These are phyloP conservation scores for Ochotona princeps DNA, from an alignment of 2,113 vertebrate genomes.

Conservation along the genomic window DNA sequence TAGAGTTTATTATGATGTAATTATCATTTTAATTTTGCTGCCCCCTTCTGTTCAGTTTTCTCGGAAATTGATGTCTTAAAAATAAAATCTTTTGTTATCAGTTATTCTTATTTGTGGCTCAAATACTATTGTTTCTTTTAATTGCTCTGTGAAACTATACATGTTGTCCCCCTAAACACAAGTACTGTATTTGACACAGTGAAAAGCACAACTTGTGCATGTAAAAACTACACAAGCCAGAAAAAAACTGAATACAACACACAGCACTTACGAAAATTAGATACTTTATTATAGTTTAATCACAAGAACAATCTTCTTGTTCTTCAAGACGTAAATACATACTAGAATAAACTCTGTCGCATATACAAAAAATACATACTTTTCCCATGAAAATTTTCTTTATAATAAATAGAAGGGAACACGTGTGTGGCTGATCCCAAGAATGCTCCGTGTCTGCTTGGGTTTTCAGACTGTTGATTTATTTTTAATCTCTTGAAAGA, in stretches of 20 bases:
- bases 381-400: constrained; percentile 88
- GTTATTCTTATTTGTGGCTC: neutral
- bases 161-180: neutral
- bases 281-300: constrained; percentile 89
- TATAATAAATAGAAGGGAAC: constrained; percentile 92
- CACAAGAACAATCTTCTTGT: constrained; percentile 80
- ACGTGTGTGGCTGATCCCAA: constrained; percentile 86
- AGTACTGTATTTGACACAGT: neutral
- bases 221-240: neutral
- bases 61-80: constrained; percentile 28
- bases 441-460: constrained; percentile 86
- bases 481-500: constrained; percentile 89
- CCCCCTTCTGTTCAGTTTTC: neutral
- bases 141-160: neutral
- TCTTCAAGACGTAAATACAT: constrained; percentile 88
- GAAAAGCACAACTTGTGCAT: neutral
- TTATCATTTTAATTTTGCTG: neutral
- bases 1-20: neutral
- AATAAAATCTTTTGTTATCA: neutral
- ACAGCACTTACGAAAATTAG: constrained; percentile 87
- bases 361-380: constrained; percentile 92
- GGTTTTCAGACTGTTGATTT: constrained; percentile 89
- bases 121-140: neutral
- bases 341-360: constrained; percentile 92
- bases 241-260: neutral